Evolutionary conservation across 2,113 vertebrate species (phyloP), one percentile per base, ranked within the genome.

Genomic region (Seriola rivoliana): DNA sequence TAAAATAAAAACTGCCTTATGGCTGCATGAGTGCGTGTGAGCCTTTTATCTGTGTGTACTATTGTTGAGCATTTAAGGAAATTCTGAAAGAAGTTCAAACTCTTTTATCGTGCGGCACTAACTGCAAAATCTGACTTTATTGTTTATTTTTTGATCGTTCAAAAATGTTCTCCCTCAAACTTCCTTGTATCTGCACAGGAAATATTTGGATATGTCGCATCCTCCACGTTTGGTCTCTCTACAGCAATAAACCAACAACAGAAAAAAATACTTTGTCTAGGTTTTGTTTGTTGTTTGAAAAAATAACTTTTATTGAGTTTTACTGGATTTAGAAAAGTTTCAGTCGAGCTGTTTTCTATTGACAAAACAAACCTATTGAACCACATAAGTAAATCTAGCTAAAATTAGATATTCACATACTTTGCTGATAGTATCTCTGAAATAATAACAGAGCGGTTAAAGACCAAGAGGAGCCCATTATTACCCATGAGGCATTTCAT

Each of bases 401-500:
- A 38, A 62, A 70, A 58, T n/a, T 29, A 46, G 48, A 75, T 29
- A 46, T 42, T 36, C 46, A 23, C 32, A 79, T 40, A n/a, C 36
- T 40, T 60, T 32, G 3, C 71, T 59, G 67, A 71, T 48, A 17
- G 4, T 11, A 52, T 71, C 23, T 64, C 3, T 29, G 36, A 72
- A 66, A 75, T 59, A 67, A 77, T 4, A 81, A 48, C 38, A 68
- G 23, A 73, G 44, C 11, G 16, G 48, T 50, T 4, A 8, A 32
- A 23, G 46, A 25, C 46, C 1, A 29, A 80, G 13, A 4, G 9
- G 50, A 59, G 71, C 52, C 21, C 64, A 46, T 84, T 78, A 76
- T 82, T 82, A 81, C 67, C 71, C 84, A 74, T 17, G 6, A 77
- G 73, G 70, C 40, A 80, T 85, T 86, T 76, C 74, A 81, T 85